Conservation (phyloP, 2,113 vertebrate species). For the Thunnus maccoyii region DNA sequence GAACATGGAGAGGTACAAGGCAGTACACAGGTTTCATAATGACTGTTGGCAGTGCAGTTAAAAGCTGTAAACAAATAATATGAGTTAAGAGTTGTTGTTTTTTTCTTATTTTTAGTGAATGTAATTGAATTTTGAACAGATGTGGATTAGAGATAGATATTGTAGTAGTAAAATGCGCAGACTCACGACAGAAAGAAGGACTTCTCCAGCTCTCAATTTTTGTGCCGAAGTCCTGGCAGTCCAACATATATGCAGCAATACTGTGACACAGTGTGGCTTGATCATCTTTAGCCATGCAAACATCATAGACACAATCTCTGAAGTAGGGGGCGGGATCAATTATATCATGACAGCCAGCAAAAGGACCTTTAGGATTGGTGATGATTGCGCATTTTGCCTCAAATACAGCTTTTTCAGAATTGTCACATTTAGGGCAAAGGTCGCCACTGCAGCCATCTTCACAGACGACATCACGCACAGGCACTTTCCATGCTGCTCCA, state of each 20-base stretch:
- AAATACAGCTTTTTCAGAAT: constrained; percentile 47
- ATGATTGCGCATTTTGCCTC: constrained; percentile 67
- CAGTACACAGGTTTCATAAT: constrained; percentile 79
- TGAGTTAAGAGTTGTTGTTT: too few species aligned
- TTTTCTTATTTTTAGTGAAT: too few species aligned
- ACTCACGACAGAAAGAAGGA: constrained; percentile 69
- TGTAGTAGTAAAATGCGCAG: neutral
- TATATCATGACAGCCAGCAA: constrained; percentile 63
- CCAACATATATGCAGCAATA: constrained; percentile 63
- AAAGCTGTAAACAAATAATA: constrained; percentile 24
- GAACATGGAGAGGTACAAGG: constrained; percentile 79
- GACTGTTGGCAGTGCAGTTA: constrained; percentile 81
- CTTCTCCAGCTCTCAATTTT: constrained; percentile 67
- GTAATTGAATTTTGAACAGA: neutral
- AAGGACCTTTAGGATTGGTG: constrained; percentile 56
- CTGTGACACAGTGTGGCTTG: constrained; percentile 55
- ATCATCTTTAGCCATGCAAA: constrained; percentile 54
- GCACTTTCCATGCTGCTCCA: constrained; percentile 70
- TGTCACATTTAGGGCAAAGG: constrained; percentile 44
- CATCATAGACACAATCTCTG: constrained; percentile 74
- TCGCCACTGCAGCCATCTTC: constrained; percentile 61
- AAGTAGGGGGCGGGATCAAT: constrained; percentile 69
- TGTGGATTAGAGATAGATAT: neutral
- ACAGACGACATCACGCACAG: constrained; percentile 55
- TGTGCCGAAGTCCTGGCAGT: constrained; percentile 60